Evolutionary conservation across 2,113 vertebrate genomes (phyloP), one percentile per base, ranked within the genome.

Genomic region (Struthidea cinerea): DNA sequence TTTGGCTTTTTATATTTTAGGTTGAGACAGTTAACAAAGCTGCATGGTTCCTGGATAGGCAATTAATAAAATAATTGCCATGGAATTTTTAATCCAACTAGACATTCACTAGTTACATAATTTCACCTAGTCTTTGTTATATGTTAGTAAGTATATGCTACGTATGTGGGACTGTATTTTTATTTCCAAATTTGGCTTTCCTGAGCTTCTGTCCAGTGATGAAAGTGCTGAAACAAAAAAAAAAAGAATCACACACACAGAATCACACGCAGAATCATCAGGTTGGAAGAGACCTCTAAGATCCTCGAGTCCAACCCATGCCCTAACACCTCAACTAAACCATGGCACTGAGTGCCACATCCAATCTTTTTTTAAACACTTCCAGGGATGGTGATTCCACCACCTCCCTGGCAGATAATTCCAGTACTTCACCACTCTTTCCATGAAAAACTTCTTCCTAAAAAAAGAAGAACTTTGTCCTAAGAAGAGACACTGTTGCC

Each of bases 221-320:
- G 26, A 3, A 68, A 82, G 94, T 97, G 91, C 94, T 96, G 94
- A 96, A 96, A 93, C 73, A 59, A 32, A 69, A 17, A 65, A 22
- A 30, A 59, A 18, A 27, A 30, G n/a, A n/a, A n/a, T n/a, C n/a
- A n/a, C n/a, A n/a, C n/a, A n/a, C n/a, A n/a, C n/a, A n/a, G n/a
- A n/a, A n/a, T n/a, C n/a, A n/a, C n/a, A n/a, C n/a, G n/a, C n/a
- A n/a, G n/a, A n/a, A n/a, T n/a, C n/a, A n/a, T n/a, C n/a, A n/a
- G n/a, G n/a, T n/a, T n/a, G n/a, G n/a, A n/a, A n/a, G n/a, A n/a
- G n/a, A n/a, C n/a, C n/a, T n/a, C n/a, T n/a, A n/a, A n/a, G n/a
- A n/a, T n/a, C n/a, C n/a, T n/a, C n/a, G n/a, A n/a, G n/a, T n/a
- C n/a, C n/a, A n/a, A n/a, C n/a, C n/a, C n/a, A n/a, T n/a, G n/a